Base-by-base conservation (phyloP, 64 coral and sea anemone species). In the Porites lutea region DNA sequence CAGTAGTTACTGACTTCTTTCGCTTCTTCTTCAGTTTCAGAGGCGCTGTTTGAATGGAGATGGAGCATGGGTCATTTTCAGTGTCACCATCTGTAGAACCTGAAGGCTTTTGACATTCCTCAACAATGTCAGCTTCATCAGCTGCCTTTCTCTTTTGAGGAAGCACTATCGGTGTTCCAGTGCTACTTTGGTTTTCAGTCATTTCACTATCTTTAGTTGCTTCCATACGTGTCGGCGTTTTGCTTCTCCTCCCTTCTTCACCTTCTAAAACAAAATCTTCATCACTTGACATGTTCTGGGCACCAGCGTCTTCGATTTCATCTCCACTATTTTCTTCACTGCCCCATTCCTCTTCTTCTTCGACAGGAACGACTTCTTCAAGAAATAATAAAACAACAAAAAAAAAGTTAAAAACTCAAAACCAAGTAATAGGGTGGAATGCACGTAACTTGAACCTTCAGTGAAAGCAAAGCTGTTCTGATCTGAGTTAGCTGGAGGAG, bases 271-370 rank as follows among this genome's bases (percentile, higher is more conserved):
- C 75, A 11, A 87, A 94, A 46, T 97, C 95, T 83, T 97, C 95
- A 20, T 97, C 95, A 43, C 90, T 94, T 14, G 92, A 61, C 55
- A 82, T 92, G 22, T 72, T 76, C 46, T 76, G 64, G 8, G 91
- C 91, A 19, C 91, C 95, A 58, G 86, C 95, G 19, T 88, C 87
- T 15, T 96, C 92, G 83, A 79, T 89, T 52, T 94, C 82, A 60
- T 94, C 92, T 63, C 60, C 87, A 82, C 85, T 78, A 68, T 92
- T 97, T 75, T 69, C 88, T 72, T 97, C 95, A 88, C 95, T 97
- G 43, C 95, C 91, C 82, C 92, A 97, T 48, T 97, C 95, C 13
- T 97, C 95, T 65, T 48, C 93, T 53, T 58, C 74, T 87, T 14
- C 89, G 51, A 3, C 86, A n/a, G 51, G 77, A 18, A 72, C 27